phyloP scores from a whole-genome alignment of 2,113 vertebrate species.

The Crypturellus undulatus region DNA sequence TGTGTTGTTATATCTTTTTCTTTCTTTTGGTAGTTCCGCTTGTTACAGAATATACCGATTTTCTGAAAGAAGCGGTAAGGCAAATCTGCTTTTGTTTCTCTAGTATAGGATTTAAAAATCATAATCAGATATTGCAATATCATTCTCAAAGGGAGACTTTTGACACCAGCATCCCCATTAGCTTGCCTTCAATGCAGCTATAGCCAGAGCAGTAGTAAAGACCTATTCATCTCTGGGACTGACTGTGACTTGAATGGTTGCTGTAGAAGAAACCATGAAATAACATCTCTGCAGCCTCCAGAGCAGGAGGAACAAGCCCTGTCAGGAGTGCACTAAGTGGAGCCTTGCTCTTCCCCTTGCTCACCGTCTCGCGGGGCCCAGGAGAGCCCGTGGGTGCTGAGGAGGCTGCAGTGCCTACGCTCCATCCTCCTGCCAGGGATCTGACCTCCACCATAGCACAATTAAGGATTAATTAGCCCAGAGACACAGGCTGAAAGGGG shows the following conservation, averaged over 20 bases:
- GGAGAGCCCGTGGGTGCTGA: background rate
- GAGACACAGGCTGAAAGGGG: background rate
- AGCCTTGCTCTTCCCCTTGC: background rate
- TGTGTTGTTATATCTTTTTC: background rate
- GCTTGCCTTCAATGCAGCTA: background rate
- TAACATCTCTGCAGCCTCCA: background rate
- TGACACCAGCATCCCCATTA: background rate
- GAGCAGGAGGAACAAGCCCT: background rate
- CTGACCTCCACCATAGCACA: background rate
- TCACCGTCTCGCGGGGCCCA: background rate
- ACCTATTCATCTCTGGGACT: background rate
- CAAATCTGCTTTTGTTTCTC: background rate
- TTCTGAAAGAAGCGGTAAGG: background rate
- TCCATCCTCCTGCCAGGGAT: background rate
- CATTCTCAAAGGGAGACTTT: background rate
- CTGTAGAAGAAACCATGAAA: background rate
- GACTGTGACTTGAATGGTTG: background rate
- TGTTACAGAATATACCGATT: background rate
- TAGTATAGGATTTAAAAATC: background rate
- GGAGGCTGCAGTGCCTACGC: too few relatives aligned
- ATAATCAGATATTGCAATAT: background rate
- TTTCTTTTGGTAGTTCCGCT: background rate
- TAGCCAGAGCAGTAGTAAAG: background rate
- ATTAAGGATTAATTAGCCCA: background rate
- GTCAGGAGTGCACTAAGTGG: background rate